These are phyloP conservation scores for Crenichthys baileyi DNA, from an alignment of 2,797 vertebrate species.

Conservation along the genomic window DNA sequence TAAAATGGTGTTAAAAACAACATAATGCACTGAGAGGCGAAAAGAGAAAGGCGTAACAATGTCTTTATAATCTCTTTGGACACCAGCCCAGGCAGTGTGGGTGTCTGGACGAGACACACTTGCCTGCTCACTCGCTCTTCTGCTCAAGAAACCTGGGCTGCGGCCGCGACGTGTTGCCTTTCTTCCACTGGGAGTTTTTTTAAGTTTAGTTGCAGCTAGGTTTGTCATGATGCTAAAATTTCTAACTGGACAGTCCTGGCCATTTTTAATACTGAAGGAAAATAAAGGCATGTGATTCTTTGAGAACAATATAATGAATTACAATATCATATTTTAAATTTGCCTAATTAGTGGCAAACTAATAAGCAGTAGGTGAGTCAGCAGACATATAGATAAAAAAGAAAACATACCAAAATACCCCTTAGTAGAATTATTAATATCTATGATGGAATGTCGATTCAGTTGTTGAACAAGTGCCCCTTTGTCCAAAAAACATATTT, in stretches of 20 bases:
- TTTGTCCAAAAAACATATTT: background rate
- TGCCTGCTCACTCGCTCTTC: constrained; percentile 68
- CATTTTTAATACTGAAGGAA: too few species aligned
- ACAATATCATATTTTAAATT: too few species aligned
- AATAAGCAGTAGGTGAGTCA: too few species aligned
- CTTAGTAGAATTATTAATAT: too few species aligned
- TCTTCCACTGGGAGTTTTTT: constrained; percentile 25
- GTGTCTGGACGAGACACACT: constrained; percentile 70
- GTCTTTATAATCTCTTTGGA: constrained; percentile 62
- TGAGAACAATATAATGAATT: too few species aligned
- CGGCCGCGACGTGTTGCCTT: constrained; percentile 51
- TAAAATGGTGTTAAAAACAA: constrained; percentile 44
- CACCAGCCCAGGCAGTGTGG: constrained; percentile 69
- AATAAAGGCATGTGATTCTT: too few species aligned
- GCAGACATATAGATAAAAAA: too few species aligned
- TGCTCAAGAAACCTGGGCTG: constrained; percentile 60
- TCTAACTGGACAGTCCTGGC: too few species aligned
- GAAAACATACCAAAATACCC: too few species aligned
- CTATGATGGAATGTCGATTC: background rate
- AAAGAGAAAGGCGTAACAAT: constrained; percentile 53
- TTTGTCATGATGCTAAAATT: too few species aligned
- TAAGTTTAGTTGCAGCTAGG: too few species aligned
- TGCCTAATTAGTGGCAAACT: too few species aligned
- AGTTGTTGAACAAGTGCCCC: background rate
- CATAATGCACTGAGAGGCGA: constrained; percentile 13